Conservation (phyloP, 2,797 vertebrate genomes). For the Rhynchotus rufescens region DNA sequence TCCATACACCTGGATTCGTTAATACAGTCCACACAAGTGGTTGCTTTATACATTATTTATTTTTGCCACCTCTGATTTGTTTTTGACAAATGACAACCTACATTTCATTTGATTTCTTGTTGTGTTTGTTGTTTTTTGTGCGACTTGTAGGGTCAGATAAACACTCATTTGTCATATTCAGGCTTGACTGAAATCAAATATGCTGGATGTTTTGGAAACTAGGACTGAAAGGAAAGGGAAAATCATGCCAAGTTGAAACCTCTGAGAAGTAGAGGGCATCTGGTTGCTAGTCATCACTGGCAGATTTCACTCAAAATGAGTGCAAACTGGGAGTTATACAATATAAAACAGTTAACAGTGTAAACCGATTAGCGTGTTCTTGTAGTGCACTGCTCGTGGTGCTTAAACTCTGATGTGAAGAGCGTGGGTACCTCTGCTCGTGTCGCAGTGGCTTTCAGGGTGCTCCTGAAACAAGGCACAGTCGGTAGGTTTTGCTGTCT, state of each 20-base stretch:
- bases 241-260: neutral
- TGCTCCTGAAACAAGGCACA: neutral
- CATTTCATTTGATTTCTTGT: neutral
- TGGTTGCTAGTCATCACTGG: slow-evolving; percentile 34
- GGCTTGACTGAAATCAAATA: slow-evolving; percentile 4
- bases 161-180: slow-evolving; percentile 5
- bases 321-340: neutral
- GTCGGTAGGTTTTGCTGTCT: slow-evolving; percentile 30
- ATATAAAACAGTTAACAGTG: neutral
- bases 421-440: neutral
- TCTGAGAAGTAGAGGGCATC: slow-evolving; percentile 33
- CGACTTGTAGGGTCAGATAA: neutral
- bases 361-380: neutral
- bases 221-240: neutral
- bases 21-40: neutral
- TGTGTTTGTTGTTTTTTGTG: neutral
- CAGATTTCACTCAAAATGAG: slow-evolving; percentile 38
- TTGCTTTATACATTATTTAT: neutral
- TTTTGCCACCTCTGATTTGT: neutral
- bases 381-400: neutral
- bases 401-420: neutral
- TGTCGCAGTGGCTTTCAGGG: neutral
- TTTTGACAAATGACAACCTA: neutral
- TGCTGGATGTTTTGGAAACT: neutral
- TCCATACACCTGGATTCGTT: slow-evolving; percentile 27